phyloP scores from a whole-genome alignment of 2,797 vertebrate species.

The Coranthus polyacanthus region DNA sequence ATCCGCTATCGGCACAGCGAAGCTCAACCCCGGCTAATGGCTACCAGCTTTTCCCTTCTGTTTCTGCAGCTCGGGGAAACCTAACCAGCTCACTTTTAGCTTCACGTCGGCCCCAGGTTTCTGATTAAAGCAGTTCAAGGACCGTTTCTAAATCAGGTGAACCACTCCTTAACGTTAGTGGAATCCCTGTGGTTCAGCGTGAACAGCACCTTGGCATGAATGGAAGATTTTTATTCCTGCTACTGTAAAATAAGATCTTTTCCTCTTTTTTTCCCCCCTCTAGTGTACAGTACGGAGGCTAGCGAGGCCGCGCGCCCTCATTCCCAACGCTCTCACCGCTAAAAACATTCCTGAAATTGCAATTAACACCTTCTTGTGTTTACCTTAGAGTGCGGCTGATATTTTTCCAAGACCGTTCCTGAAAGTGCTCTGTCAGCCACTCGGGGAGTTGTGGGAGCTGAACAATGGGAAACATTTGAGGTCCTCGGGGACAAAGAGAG shows the following conservation, averaged over 20 bases:
- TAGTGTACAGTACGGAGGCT: constrained; percentile 1
- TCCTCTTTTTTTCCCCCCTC: no score
- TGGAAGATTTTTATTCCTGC: constrained; percentile 1
- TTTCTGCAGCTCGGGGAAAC: not conserved
- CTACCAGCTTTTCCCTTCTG: constrained; percentile 16
- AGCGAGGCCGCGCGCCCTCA: not conserved
- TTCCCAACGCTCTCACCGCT: not conserved
- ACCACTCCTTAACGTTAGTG: not conserved
- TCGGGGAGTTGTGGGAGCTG: constrained; percentile 30
- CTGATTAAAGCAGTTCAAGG: constrained; percentile 4
- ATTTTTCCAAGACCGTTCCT: constrained; percentile 11
- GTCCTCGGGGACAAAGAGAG: constrained; percentile 54
- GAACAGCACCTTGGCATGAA: not conserved
- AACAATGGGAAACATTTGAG: constrained; percentile 59
- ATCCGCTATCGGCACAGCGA: no score
- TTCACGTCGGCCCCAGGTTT: not conserved
- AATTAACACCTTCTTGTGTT: constrained; percentile 37
- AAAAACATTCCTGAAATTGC: constrained; percentile 8
- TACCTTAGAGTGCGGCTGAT: no score
- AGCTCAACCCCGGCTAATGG: no score
- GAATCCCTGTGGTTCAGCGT: constrained; percentile 4
- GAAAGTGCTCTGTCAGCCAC: constrained; percentile 44
- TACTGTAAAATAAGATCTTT: constrained; percentile 1
- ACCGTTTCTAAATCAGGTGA: constrained; percentile 3
- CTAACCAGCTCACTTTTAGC: not conserved